Percentiles rank a stretch among this genome's conserved stretches.
Evolutionary conservation across 2,113 vertebrate species (phyloP).

Genomic region (Xenopus borealis): DNA sequence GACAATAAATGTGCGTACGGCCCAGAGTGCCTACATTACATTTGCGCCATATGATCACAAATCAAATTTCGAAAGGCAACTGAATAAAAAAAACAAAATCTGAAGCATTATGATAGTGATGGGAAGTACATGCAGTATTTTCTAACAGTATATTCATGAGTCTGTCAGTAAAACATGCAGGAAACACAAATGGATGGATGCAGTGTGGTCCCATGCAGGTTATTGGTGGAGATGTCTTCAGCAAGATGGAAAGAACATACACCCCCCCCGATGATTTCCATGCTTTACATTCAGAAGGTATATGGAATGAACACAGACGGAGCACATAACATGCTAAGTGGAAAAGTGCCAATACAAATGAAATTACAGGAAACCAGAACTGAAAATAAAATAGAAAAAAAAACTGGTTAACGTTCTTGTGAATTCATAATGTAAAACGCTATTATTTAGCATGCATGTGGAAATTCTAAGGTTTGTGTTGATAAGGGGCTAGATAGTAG

Average conservation of each 20-base stretch:
- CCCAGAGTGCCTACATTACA: too few relatives aligned
- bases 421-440: too few relatives aligned
- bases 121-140: too few relatives aligned
- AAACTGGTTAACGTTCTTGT: neutral
- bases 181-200: neutral
- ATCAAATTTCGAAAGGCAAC: too few relatives aligned
- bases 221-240: constrained; percentile 61
- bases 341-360: constrained; percentile 67
- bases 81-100: too few relatives aligned
- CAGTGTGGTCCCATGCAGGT: constrained; percentile 54
- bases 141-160: neutral
- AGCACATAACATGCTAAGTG: constrained; percentile 48
- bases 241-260: constrained; percentile 51
- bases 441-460: too few relatives aligned
- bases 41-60: too few relatives aligned
- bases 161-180: constrained; percentile 29
- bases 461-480: too few relatives aligned
- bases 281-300: constrained; percentile 47
- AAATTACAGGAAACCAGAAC: constrained; percentile 93
- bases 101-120: too few relatives aligned
- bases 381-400: constrained; percentile 87
- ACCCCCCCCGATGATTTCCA: constrained; percentile 27
- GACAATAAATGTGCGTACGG: too few relatives aligned
- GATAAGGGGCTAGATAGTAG: too few relatives aligned
- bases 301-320: constrained; percentile 52